phyloP scores from a whole-genome alignment of 1,140 invertebrate species.

The Alviniconcha marisindica region DNA sequence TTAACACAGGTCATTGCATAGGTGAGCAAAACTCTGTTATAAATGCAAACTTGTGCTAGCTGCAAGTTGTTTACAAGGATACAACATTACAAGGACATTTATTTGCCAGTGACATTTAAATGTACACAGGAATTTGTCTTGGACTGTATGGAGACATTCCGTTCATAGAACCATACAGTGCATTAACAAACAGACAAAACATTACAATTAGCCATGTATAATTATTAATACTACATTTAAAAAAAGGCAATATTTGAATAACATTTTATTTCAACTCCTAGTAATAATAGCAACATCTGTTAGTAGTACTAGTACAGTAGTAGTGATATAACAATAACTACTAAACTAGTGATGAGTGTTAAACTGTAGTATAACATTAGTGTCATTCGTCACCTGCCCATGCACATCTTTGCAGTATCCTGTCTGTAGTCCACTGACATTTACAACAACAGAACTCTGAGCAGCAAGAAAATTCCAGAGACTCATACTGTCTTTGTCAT shows the following conservation, averaged over 20 bases:
- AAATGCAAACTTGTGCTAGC: no score
- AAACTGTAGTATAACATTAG: no score
- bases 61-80: no score
- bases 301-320: no score
- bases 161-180: no score
- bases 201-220: neutral
- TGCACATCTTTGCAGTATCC: slow-evolving; percentile 67
- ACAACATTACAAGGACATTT: no score
- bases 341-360: neutral
- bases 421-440: slow-evolving; percentile 53
- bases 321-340: neutral
- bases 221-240: neutral
- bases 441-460: slow-evolving; percentile 42
- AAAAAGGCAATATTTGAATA: neutral
- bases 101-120: no score
- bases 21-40: no score
- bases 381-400: slow-evolving; percentile 57
- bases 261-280: neutral
- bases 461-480: slow-evolving; percentile 50
- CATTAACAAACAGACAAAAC: no score
- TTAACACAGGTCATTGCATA: no score
- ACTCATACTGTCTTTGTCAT: slow-evolving; percentile 48
- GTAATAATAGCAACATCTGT: neutral
- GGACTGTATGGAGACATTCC: no score
- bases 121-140: no score